These are phyloP conservation scores for Monoplex corrugatus DNA, from an alignment of 2,888 invertebrate genomes.

Conservation along the genomic window DNA sequence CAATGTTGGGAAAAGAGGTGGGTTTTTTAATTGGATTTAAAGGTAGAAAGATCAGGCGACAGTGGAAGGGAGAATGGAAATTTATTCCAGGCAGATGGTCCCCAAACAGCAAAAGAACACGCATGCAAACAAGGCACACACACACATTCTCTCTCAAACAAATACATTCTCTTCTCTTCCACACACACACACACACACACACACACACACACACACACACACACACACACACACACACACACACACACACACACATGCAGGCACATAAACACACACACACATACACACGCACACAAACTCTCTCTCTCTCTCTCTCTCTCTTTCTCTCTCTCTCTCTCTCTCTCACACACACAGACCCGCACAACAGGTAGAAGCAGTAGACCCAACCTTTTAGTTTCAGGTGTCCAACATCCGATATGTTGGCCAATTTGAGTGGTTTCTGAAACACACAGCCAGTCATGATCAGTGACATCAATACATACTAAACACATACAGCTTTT, in stretches of 20 bases:
- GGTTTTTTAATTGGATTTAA: too few species aligned
- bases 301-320: too few species aligned
- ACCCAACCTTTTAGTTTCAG: slow-evolving; percentile 90
- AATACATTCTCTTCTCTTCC: too few species aligned
- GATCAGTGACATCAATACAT: neutral
- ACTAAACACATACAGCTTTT: too few species aligned
- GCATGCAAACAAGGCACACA: slow-evolving; percentile 16
- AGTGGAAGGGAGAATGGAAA: too few species aligned
- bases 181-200: too few species aligned
- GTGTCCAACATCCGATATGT: slow-evolving; percentile 93
- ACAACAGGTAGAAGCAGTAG: neutral
- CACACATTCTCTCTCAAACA: slow-evolving; percentile 3
- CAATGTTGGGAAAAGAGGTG: too few species aligned
- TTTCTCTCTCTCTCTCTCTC: too few species aligned
- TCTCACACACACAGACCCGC: neutral
- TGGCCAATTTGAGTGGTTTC: slow-evolving; percentile 26
- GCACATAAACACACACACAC: neutral
- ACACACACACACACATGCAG: neutral
- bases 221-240: neutral
- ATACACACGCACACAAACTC: neutral
- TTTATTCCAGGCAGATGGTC: too few species aligned
- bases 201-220: too few species aligned
- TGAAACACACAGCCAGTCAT: slow-evolving; percentile 28
- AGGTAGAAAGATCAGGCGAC: too few species aligned
- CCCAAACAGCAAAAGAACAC: too few species aligned